Conservation (phyloP, 2,888 invertebrate species). For the Exocentrus adspersus region DNA sequence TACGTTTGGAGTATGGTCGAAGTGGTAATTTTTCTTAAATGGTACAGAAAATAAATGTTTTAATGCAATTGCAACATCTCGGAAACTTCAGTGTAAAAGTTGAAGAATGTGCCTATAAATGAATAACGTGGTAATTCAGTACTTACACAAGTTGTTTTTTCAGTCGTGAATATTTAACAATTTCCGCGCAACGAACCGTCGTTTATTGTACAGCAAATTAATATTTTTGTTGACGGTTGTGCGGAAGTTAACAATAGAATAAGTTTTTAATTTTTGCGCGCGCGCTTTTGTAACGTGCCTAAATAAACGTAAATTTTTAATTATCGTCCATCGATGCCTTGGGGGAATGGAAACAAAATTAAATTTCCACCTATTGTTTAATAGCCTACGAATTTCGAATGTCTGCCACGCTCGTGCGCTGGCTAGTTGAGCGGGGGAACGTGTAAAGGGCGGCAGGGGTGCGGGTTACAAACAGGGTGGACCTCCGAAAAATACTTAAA, state of each 20-base stretch:
- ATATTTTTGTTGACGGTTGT: slow-evolving; percentile 47
- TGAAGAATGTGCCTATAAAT: too few species aligned
- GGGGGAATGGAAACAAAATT: slow-evolving; percentile 58
- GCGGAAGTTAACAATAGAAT: slow-evolving; percentile 53
- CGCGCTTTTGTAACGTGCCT: slow-evolving; percentile 50
- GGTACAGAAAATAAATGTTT: too few species aligned
- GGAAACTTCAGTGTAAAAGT: too few species aligned
- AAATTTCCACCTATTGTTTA: slow-evolving; percentile 59
- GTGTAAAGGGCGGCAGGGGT: neutral
- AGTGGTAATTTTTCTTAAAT: too few species aligned
- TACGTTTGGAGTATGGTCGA: too few species aligned
- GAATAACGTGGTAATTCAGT: too few species aligned
- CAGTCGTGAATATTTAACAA: slow-evolving; percentile 29
- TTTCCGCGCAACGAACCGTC: slow-evolving; percentile 30
- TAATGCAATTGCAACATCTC: too few species aligned
- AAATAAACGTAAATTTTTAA: slow-evolving; percentile 62
- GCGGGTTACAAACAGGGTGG: neutral
- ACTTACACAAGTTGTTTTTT: neutral
- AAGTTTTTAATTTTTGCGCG: slow-evolving; percentile 52
- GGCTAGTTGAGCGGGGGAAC: neutral
- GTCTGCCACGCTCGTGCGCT: slow-evolving; percentile 35
- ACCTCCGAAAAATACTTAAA: too few species aligned
- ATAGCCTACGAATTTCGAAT: slow-evolving; percentile 53
- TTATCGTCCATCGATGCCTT: slow-evolving; percentile 60
- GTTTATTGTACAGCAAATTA: slow-evolving; percentile 42